These are phyloP conservation scores for Brachycybe producta DNA, from an alignment of 2,888 invertebrate species.

Conservation along the genomic window DNA sequence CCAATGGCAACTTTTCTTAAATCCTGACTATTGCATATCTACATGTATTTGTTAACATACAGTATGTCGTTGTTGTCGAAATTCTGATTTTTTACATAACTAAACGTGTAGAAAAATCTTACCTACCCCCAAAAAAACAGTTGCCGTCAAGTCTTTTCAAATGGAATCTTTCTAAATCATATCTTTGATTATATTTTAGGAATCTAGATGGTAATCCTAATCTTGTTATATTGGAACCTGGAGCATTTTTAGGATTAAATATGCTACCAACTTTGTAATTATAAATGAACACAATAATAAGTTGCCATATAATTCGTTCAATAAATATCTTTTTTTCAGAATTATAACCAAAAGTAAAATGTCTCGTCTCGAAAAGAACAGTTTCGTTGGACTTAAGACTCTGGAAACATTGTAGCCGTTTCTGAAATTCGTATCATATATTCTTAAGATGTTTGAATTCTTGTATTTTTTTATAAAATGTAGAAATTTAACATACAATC, in stretches of 20 bases:
- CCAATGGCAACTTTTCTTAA: too few relatives aligned
- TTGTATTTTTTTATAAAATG: constrained; percentile 8
- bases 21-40: too few relatives aligned
- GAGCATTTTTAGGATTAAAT: constrained; percentile 25
- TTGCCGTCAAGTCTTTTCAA: too few relatives aligned
- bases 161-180: not conserved
- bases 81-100: too few relatives aligned
- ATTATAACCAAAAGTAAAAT: constrained; percentile 23
- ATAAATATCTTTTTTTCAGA: constrained; percentile 17
- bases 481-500: constrained; percentile 24
- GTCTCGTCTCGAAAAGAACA: constrained; percentile 23
- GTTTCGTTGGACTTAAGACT: constrained; percentile 24
- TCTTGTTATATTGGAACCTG: constrained; percentile 23
- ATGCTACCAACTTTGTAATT: constrained; percentile 21
- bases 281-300: not conserved
- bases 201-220: constrained; percentile 24
- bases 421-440: not conserved
- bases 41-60: too few relatives aligned
- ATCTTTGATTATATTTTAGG: constrained; percentile 6
- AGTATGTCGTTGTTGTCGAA: too few relatives aligned
- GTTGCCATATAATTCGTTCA: not conserved
- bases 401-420: constrained; percentile 23
- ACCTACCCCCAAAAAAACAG: too few relatives aligned
- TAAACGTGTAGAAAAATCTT: too few relatives aligned
- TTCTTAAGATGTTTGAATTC: not conserved